Base-by-base conservation (phyloP, 2,888 invertebrate genomes). In the Spisula subtruncata region DNA sequence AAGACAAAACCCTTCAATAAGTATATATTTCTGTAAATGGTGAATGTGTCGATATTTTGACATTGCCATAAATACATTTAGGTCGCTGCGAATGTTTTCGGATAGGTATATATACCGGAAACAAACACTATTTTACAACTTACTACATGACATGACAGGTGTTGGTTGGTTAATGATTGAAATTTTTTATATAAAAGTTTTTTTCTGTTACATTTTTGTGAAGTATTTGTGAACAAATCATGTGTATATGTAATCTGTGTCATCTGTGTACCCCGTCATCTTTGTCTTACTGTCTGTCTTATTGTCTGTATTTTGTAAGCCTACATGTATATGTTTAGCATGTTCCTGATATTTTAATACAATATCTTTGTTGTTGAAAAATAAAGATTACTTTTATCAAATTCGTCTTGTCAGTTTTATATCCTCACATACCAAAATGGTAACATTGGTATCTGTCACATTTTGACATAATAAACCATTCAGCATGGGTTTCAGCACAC, bases 361-460 rank as follows among this genome's bases (percentile, higher is more conserved):
- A 84, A 84, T 84, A 71, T 84, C 84, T 84, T 71, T 75, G 71
- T 84, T 75, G 71, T 84, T 75, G 46, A 75, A 83, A 79, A 84
- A 60, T 83, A 81, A 81, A 81, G 81, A 81, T 51, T 81, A 46
- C 81, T 81, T 81, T 81, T 81, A 46, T 81, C n/a, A 18, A 0
- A 48, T 10, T 4, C n/a, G 14, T 20, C 12, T 32, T 35, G 75
- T 75, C 32, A 35, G 16, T 71, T 29, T 32, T 32, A 6, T 1
- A 16, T 32, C 5, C 71, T 2, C 12, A 14, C 18, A 2, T n/a
- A 20, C 60, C 51, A 51, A 4, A 51, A 51, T 4, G 51, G 5
- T 51, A 12, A 41, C 41, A n/a, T n/a, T n/a, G n/a, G n/a, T n/a
- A n/a, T n/a, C n/a, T n/a, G n/a, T n/a, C n/a, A n/a, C n/a, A n/a